Evolutionary conservation across 2,888 invertebrate genomes (phyloP).

Genomic region (Nineta flava): DNA sequence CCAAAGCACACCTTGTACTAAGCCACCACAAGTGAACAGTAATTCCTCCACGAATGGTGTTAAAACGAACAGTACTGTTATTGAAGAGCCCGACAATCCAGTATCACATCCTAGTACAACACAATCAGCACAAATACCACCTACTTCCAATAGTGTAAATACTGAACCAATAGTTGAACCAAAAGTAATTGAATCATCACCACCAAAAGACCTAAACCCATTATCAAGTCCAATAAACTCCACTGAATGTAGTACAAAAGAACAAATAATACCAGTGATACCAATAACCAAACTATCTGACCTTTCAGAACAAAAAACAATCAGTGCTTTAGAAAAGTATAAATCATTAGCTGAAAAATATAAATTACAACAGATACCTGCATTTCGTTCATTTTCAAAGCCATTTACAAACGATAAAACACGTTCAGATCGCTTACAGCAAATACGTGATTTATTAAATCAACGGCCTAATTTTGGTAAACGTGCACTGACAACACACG

Average conservation of each 20-base stretch:
- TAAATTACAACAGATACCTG: slow-evolving; percentile 6
- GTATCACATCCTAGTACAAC: slow-evolving; percentile 30
- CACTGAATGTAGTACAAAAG: slow-evolving; percentile 25
- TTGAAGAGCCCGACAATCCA: slow-evolving; percentile 10
- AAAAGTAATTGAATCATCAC: slow-evolving; percentile 13
- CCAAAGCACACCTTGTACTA: slow-evolving; percentile 15
- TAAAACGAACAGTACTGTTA: background rate
- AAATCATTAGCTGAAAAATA: slow-evolving; percentile 25
- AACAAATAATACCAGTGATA: slow-evolving; percentile 24
- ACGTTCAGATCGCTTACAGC: slow-evolving; percentile 45
- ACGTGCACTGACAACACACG: slow-evolving; percentile 25
- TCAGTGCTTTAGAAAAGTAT: slow-evolving; percentile 26
- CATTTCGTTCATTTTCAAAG: slow-evolving; percentile 3
- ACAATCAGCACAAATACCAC: slow-evolving; percentile 34
- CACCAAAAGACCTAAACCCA: slow-evolving; percentile 20
- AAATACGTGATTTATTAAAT: slow-evolving; percentile 52
- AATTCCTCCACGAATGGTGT: background rate
- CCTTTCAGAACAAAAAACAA: slow-evolving; percentile 36
- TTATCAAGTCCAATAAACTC: slow-evolving; percentile 21
- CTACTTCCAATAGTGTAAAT: slow-evolving; percentile 22
- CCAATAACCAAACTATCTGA: slow-evolving; percentile 28
- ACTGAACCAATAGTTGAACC: slow-evolving; percentile 26
- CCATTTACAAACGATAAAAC: slow-evolving; percentile 28
- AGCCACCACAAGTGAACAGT: background rate
- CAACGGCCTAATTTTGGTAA: slow-evolving; percentile 47